These are phyloP conservation scores for Phrixothrix hirtus DNA, from an alignment of 2,888 invertebrate species.

Conservation along the genomic window DNA sequence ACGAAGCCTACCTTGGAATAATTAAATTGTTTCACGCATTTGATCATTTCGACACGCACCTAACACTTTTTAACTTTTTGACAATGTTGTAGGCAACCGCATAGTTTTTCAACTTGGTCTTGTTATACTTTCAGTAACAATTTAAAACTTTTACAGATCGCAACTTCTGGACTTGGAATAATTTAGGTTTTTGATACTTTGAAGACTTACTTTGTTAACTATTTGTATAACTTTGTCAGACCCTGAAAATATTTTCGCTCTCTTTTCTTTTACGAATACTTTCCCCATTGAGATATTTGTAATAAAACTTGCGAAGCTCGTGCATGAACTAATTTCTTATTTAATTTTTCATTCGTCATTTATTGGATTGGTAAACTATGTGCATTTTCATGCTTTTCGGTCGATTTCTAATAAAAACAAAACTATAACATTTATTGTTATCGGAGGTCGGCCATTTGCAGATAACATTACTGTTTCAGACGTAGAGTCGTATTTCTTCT, in stretches of 20 bases:
- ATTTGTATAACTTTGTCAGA: constrained; percentile 35
- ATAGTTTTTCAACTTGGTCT: constrained; percentile 48
- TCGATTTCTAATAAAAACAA: constrained; percentile 32
- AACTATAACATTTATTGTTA: constrained; percentile 37
- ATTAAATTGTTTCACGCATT: too few species aligned
- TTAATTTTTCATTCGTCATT: too few species aligned
- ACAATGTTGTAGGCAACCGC: constrained; percentile 43
- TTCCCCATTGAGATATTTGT: neutral
- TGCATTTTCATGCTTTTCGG: too few species aligned
- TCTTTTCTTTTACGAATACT: constrained; percentile 9
- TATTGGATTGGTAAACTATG: too few species aligned
- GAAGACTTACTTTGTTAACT: constrained; percentile 34
- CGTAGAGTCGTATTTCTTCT: constrained; percentile 28
- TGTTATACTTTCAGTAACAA: constrained; percentile 52
- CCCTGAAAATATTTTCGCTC: constrained; percentile 23
- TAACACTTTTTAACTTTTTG: too few species aligned
- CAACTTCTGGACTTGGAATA: constrained; percentile 41
- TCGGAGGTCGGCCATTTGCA: constrained; percentile 34
- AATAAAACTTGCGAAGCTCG: too few species aligned
- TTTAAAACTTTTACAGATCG: constrained; percentile 48
- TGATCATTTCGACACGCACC: too few species aligned
- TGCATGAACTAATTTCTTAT: too few species aligned
- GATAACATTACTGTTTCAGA: constrained; percentile 34
- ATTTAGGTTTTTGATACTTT: constrained; percentile 40
- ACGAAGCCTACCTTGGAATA: too few species aligned